Conservation (phyloP, 2,888 invertebrate genomes). For the Teleiodes luculella region DNA sequence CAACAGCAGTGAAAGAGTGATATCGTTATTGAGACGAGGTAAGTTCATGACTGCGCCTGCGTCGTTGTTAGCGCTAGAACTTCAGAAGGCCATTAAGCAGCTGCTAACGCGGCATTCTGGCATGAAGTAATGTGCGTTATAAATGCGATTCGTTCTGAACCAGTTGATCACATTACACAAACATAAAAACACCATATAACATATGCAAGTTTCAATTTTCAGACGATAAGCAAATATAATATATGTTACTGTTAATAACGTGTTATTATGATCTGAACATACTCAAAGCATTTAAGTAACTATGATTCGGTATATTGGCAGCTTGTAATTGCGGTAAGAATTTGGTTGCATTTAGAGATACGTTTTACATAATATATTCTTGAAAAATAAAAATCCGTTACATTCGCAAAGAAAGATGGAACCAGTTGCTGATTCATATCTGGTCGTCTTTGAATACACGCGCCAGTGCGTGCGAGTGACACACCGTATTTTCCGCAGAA, state of each 20-base stretch:
- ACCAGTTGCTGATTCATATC: slow-evolving; percentile 19
- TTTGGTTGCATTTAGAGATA: background rate
- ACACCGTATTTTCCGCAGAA: slow-evolving; percentile 21
- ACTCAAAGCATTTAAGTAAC: too few relatives aligned
- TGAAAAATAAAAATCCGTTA: background rate
- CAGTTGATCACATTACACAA: background rate
- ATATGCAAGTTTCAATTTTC: slow-evolving; percentile 5
- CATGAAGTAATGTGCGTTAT: slow-evolving; percentile 6
- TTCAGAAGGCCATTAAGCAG: too few relatives aligned
- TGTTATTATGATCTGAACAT: background rate
- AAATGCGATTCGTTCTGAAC: slow-evolving; percentile 16
- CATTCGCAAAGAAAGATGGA: slow-evolving; percentile 5
- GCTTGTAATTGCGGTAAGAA: too few relatives aligned
- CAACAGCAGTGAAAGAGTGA: background rate
- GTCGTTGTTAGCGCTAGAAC: too few relatives aligned
- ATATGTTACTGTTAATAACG: background rate
- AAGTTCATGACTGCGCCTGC: slow-evolving; percentile 10
- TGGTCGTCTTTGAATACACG: slow-evolving; percentile 6
- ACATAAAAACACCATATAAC: slow-evolving; percentile 14
- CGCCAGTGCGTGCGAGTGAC: slow-evolving; percentile 14
- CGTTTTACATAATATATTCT: background rate
- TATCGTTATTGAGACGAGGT: background rate
- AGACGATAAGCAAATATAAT: slow-evolving; percentile 5
- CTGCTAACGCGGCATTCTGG: background rate
- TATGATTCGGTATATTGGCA: too few relatives aligned